Evolutionary conservation across 92 coral and sea anemone genomes (phyloP), one percentile per base, ranked within the genome.

Genomic region (Umimayanthus kanabou): DNA sequence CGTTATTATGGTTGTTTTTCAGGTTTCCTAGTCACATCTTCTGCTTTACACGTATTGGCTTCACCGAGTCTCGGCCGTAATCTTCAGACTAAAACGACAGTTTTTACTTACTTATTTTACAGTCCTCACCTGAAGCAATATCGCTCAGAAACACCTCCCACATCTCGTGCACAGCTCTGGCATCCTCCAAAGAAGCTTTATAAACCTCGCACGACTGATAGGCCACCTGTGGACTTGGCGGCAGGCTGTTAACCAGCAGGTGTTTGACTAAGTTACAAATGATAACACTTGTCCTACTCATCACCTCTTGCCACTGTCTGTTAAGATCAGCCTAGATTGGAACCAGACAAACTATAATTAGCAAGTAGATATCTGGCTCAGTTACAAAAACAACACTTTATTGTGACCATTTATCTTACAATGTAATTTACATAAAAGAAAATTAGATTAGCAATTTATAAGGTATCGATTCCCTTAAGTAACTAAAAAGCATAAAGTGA

Each of bases 231-330:
- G 4, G 28, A 13, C 80, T 66, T 58, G 73, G 25, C 4, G 37
- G 23, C 65, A 76, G 55, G 25, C 30, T 22, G 70, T 39, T 15
- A 43, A 70, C 65, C 76, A 95, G 40, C 28, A 89, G 67, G 20
- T 89, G 87, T 76, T 92, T 88, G 55, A 93, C 65, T 25, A 81
- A 74, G 53, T 85, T 23, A 23, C 73, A 67, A 26, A 95, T 74
- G 14, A 90, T 77, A 9, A 67, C 87, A 76, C 30, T 86, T 33
- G 92, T 76, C 61, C 73, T 42, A 2, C 5, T 64, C 23, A 88
- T 74, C 25, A 93, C 57, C 43, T 86, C 92, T 81, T 91, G 90
- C 96, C 95, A 95, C 50, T 93, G 98, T 40, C 94, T 91, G 77
- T 90, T 90, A 2, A 95, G 90, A 85, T 93, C 93, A 26, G 94